These are phyloP conservation scores for Lithophane semibrunnea DNA, from an alignment of 2,888 invertebrate species.

Conservation along the genomic window DNA sequence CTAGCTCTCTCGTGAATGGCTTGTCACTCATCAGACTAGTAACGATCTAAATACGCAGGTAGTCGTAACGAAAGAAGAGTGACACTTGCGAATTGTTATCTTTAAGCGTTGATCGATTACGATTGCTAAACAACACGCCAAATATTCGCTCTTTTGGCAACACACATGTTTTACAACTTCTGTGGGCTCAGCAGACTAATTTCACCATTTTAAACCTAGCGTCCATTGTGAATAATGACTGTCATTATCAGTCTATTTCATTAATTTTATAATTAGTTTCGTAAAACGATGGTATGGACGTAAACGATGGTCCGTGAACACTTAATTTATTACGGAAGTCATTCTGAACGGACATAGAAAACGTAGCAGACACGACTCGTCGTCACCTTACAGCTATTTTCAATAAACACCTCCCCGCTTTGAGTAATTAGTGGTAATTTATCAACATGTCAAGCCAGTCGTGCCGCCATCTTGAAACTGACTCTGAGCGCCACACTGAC, in stretches of 20 bases:
- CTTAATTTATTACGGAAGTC: slow-evolving; percentile 67
- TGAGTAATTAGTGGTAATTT: slow-evolving; percentile 89
- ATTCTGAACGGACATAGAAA: slow-evolving; percentile 67
- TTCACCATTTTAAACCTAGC: slow-evolving; percentile 10
- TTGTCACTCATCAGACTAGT: slow-evolving; percentile 29
- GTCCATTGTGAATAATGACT: not conserved
- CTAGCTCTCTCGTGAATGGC: slow-evolving; percentile 31
- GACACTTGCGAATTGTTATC: slow-evolving; percentile 41
- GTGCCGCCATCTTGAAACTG: slow-evolving; percentile 64
- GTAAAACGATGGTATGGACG: slow-evolving; percentile 28
- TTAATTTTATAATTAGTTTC: slow-evolving; percentile 44
- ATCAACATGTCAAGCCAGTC: slow-evolving; percentile 85
- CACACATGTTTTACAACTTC: not conserved
- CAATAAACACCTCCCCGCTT: slow-evolving; percentile 87
- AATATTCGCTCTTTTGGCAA: slow-evolving; percentile 39
- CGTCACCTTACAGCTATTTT: slow-evolving; percentile 86
- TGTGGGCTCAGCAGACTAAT: slow-evolving; percentile 16
- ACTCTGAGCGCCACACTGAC: slow-evolving; percentile 55
- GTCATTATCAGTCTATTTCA: not conserved
- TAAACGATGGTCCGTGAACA: slow-evolving; percentile 30
- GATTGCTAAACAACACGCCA: slow-evolving; percentile 47
- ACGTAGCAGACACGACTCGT: slow-evolving; percentile 81
- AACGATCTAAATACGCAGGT: slow-evolving; percentile 25
- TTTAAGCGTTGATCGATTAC: slow-evolving; percentile 46
- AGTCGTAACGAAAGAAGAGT: slow-evolving; percentile 43